A percentile compares a stretch with the other conserved stretches of the same genome.
phyloP scores from a whole-genome alignment of 2,113 vertebrate species.

The Castor canadensis region DNA sequence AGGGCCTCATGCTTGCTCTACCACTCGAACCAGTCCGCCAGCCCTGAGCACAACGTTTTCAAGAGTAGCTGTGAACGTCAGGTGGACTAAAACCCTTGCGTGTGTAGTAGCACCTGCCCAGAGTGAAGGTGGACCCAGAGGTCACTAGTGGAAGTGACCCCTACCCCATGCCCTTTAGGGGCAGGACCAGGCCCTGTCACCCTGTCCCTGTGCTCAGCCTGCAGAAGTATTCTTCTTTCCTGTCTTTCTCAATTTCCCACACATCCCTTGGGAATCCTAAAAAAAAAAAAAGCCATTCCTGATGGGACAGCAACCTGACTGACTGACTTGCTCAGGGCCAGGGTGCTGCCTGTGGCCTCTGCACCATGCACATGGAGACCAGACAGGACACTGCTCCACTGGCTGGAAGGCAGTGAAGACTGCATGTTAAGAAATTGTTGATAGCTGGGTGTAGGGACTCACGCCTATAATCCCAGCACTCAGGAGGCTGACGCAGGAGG shows the following conservation, averaged over 20 bases:
- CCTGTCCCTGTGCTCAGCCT: not conserved
- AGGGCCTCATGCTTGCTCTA: no score
- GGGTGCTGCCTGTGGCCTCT: not conserved
- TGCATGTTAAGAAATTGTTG: no score
- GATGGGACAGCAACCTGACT: not conserved
- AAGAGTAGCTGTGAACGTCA: not conserved
- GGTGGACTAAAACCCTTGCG: rapidly evolving
- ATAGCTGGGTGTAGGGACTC: no score
- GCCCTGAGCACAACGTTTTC: not conserved
- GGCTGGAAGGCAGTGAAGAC: not conserved
- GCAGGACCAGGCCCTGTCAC: no score
- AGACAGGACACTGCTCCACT: not conserved
- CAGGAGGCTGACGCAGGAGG: no score
- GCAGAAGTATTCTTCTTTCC: not conserved
- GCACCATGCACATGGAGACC: rapidly evolving
- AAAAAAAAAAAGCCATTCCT: not conserved
- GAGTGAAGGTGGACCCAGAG: not conserved
- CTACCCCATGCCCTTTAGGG: rapidly evolving
- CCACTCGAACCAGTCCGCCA: no score
- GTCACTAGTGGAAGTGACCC: no score
- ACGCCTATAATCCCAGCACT: no score
- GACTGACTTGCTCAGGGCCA: rapidly evolving
- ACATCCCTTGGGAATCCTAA: not conserved
- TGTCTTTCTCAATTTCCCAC: not conserved
- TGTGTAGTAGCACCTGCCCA: rapidly evolving